Evolutionary conservation across 2,797 vertebrate genomes (phyloP).

Genomic region (Trachops cirrhosus): DNA sequence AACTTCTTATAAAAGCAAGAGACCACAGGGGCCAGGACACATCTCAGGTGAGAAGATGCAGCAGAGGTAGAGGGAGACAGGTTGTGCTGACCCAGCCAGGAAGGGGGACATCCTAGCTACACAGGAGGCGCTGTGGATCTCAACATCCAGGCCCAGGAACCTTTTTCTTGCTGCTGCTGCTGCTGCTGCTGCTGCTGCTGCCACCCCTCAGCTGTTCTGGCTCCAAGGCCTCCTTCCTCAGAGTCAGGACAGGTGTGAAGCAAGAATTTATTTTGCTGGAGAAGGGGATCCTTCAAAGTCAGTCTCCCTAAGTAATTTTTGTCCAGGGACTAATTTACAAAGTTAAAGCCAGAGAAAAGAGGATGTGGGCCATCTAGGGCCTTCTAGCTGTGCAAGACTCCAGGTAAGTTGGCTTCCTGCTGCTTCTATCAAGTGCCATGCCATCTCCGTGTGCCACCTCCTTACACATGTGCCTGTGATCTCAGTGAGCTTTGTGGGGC

Average conservation of each 20-base stretch:
- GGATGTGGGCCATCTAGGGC: background rate
- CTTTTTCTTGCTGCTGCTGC: background rate
- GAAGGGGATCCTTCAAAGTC: background rate
- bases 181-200: background rate
- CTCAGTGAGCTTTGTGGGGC: background rate
- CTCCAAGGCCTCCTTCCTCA: background rate
- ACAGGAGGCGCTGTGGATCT: fast-evolving
- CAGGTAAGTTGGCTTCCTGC: background rate
- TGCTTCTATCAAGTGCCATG: background rate
- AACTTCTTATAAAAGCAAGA: background rate
- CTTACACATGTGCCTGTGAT: background rate
- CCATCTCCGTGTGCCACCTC: background rate
- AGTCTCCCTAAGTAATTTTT: background rate
- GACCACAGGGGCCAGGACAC: background rate
- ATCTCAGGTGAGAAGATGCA: background rate
- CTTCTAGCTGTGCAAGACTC: background rate
- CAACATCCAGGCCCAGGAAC: fast-evolving
- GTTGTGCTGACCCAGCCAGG: fast-evolving
- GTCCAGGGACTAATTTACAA: background rate
- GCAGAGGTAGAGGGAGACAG: background rate
- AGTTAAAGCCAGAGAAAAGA: background rate
- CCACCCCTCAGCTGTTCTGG: background rate
- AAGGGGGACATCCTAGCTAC: background rate
- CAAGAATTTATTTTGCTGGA: background rate
- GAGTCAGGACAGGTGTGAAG: background rate